phyloP scores from a whole-genome alignment of 2,113 vertebrate genomes.

The Pithys albifrons region DNA sequence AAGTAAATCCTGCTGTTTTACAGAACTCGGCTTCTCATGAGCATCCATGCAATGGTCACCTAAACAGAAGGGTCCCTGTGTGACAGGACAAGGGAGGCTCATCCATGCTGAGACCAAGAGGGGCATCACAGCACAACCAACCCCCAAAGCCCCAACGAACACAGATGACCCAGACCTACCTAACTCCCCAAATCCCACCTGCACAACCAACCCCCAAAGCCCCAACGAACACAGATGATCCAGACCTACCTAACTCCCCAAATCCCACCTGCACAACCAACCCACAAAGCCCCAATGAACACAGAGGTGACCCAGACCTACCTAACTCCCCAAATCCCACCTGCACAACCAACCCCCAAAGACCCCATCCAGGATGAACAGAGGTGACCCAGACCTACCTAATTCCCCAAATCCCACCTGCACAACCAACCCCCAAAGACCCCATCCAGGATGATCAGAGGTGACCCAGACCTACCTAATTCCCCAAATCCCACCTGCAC shows the following conservation, averaged over 20 bases:
- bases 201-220: too few relatives aligned
- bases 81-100: background rate
- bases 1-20: background rate
- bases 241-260: too few relatives aligned
- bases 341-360: background rate
- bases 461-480: too few relatives aligned
- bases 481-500: background rate
- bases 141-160: background rate
- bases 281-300: too few relatives aligned
- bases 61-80: background rate
- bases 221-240: too few relatives aligned
- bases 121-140: background rate
- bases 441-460: too few relatives aligned
- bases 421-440: too few relatives aligned
- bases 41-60: fast-evolving
- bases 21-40: fast-evolving
- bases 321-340: too few relatives aligned
- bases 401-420: background rate
- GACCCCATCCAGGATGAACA: fast-evolving
- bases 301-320: too few relatives aligned
- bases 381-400: background rate
- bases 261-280: background rate
- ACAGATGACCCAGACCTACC: background rate
- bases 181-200: background rate
- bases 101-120: too few relatives aligned